Percentiles rank a stretch among this genome's conserved stretches.
These are phyloP conservation scores for Epiblema foenella DNA, from an alignment of 2,888 invertebrate genomes.

Conservation along the genomic window DNA sequence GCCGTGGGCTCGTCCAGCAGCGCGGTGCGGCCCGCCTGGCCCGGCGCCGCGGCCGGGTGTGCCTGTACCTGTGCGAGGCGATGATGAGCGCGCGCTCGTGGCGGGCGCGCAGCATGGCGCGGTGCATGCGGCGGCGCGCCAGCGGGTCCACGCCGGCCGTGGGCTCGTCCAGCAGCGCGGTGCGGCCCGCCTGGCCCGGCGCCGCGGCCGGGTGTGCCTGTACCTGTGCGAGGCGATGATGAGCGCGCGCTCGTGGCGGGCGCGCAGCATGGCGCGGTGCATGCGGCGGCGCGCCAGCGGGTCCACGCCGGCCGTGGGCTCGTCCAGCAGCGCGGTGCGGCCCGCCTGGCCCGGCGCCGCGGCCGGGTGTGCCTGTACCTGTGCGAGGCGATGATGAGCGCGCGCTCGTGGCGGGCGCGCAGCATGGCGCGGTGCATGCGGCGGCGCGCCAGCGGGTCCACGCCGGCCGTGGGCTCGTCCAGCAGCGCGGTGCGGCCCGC, in stretches of 20 bases:
- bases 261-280: constrained; percentile 55
- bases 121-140: too few relatives aligned
- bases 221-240: constrained; percentile 51
- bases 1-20: too few relatives aligned
- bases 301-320: constrained; percentile 80
- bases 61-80: too few relatives aligned
- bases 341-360: background rate
- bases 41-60: too few relatives aligned
- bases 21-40: too few relatives aligned
- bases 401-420: background rate
- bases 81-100: too few relatives aligned
- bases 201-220: too few relatives aligned
- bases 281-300: constrained; percentile 89
- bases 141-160: too few relatives aligned
- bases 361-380: constrained; percentile 5
- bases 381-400: constrained; percentile 21
- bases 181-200: too few relatives aligned
- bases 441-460: constrained; percentile 79
- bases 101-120: too few relatives aligned
- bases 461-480: constrained; percentile 85
- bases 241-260: constrained; percentile 68
- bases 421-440: constrained; percentile 84
- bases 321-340: background rate
- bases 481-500: constrained; percentile 57
- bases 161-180: too few relatives aligned